Base-by-base conservation (phyloP, 2,797 vertebrate species). In the Vespertilio murinus region DNA sequence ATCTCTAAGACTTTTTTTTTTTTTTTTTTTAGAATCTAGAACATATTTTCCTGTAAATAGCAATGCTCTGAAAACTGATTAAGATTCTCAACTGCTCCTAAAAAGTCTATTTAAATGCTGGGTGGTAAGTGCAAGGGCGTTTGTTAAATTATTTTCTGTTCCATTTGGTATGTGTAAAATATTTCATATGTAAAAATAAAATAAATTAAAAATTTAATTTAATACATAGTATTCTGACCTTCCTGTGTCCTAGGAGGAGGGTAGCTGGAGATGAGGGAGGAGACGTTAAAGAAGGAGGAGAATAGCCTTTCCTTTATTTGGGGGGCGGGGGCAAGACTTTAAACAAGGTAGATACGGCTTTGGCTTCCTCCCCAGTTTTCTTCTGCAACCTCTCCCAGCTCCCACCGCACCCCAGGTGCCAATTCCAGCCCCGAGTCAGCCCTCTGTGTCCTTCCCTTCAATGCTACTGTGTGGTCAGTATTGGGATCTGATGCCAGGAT, bases 41-140 rank as follows among this genome's bases (percentile, higher is more conserved):
- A 67, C 45, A 61, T 74, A 65, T 83, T 93, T 92, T 70, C 30
- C 65, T 90, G 6, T 75, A 91, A 94, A 87, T 73, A 89, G 65
- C 18, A 30, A 73, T 77, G 59, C 54, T 90, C 23, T 78, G 81
- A 90, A 95, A 94, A 88, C 38, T 85, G 81, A 93, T 96, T 94
- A 61, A 90, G 90, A 95, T 94, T 95, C 96, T 90, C 11, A 7
- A 84, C 77, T 81, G 65, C 6, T 91, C 67, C 80, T 94, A 74
- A 85, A 71, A 93, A 79, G 73, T 94, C 73, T 93, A 81, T 96
- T 97, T 90, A 95, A 94, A 95, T 95, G 52, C 90, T 49, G 38
- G 81, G 54, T 94, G 79, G 45, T 87, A 90, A 91, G 71, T 77
- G 91, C 42, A 49, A 74, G 73, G 88, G 56, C 16, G 3, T 89